Evolutionary conservation across 2,888 invertebrate genomes (phyloP).

Genomic region (Linnaemya tessellans): DNA sequence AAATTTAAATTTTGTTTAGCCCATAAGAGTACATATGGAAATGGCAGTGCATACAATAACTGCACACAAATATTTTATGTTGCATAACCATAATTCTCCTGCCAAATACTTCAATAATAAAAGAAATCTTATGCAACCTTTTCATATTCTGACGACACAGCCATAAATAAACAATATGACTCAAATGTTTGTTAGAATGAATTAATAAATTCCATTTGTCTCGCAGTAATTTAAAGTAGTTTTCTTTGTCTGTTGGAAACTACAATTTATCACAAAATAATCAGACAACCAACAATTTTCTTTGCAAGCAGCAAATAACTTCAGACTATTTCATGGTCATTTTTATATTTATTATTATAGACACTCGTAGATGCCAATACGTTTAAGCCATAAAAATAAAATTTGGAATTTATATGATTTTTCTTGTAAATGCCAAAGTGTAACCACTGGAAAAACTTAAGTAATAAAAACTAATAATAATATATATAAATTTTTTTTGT

Average conservation of each 20-base stretch:
- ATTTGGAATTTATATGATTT: constrained; percentile 1
- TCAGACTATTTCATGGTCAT: constrained; percentile 40
- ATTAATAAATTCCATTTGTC: background rate
- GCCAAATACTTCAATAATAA: background rate
- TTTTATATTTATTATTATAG: constrained; percentile 18
- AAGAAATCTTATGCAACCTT: background rate
- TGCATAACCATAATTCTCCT: too few relatives aligned
- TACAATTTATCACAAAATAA: background rate
- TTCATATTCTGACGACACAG: background rate
- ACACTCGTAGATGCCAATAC: constrained; percentile 22
- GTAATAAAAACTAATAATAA: constrained; percentile 42
- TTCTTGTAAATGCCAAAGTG: background rate
- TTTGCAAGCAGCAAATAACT: constrained; percentile 17
- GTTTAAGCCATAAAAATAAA: constrained; percentile 11
- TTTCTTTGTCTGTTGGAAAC: constrained; percentile 1
- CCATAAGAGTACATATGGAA: too few relatives aligned
- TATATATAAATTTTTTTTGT: too few relatives aligned
- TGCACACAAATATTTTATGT: too few relatives aligned
- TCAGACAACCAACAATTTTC: background rate
- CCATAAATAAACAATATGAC: background rate
- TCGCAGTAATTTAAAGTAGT: background rate
- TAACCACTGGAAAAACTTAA: background rate
- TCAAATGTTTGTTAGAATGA: background rate
- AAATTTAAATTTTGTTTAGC: too few relatives aligned
- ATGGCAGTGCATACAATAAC: too few relatives aligned